Evolutionary conservation across 2,797 vertebrate species (phyloP), one percentile per base, ranked within the genome.

Genomic region (Phyllotis vaccarum): DNA sequence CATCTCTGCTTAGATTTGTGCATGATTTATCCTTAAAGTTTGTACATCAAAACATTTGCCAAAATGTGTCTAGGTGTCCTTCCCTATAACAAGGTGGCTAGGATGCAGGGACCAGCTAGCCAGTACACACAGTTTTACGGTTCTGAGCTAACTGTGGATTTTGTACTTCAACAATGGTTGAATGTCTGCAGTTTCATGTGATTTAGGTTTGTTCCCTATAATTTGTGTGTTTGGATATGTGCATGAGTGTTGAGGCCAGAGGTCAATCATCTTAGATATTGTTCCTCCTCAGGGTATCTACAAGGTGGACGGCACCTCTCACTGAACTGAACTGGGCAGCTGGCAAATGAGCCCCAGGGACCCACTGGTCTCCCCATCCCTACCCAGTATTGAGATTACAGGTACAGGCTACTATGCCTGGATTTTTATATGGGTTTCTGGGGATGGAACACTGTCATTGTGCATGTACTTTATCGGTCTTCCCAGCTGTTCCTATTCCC

Each of bases 11-110:
- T 90, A 82, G 72, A 74, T 90, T 79, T 54, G 49, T 94, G 14
- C 13, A 94, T 52, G 76, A 81, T 66, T 95, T 66, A 13, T 17
- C 81, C 16, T 91, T 93, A 82, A 68, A 83, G n/a, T 86, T 54
- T 80, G 7, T 40, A 29, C 56, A 89, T 90, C 80, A 89, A 91
- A 89, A 92, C 60, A 75, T 95, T 87, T 79, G 62, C 40, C 87
- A 75, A 88, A 72, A 93, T 22, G 17, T 34, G 24, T 66, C 85
- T 74, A 29, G 16, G 13, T 46, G 46, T 62, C 24, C 86, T 43
- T 54, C 19, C 70, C 66, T 81, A 37, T 13, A 74, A 81, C 76
- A 78, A 0, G 79, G 95, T 49, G 46, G 8, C 56, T 58, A 49
- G 76, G 79, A 34, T 3, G 52, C 17, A 75, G 87, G 40, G n/a